Evolutionary conservation across 1,140 invertebrate genomes (phyloP).

Genomic region (Achatina immaculata): DNA sequence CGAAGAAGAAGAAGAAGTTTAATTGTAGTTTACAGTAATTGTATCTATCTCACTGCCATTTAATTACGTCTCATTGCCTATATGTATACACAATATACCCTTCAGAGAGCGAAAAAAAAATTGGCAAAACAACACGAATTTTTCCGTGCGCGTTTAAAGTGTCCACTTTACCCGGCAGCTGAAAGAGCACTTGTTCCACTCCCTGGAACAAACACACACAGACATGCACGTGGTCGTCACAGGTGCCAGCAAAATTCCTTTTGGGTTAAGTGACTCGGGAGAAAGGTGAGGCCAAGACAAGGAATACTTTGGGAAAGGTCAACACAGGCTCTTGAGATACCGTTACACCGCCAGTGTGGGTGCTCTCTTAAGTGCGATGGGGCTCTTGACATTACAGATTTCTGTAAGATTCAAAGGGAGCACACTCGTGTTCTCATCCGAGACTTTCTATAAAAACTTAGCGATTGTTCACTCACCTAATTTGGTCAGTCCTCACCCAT

Average conservation of each 20-base stretch:
- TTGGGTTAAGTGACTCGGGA: background rate
- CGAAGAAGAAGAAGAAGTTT: too few relatives aligned
- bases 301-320: background rate
- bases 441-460: too few relatives aligned
- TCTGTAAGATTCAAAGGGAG: too few relatives aligned
- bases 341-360: background rate
- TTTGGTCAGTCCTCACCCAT: slow-evolving; percentile 56
- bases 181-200: background rate
- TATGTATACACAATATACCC: too few relatives aligned
- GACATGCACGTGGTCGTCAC: background rate
- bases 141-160: too few relatives aligned
- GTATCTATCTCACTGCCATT: too few relatives aligned
- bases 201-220: background rate
- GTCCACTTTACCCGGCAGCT: background rate
- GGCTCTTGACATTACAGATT: background rate
- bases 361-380: background rate
- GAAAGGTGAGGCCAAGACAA: slow-evolving; percentile 8
- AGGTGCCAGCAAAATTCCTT: slow-evolving; percentile 18
- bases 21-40: too few relatives aligned
- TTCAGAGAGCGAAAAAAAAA: too few relatives aligned
- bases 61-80: too few relatives aligned
- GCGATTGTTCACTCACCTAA: slow-evolving; percentile 4
- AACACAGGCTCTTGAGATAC: background rate
- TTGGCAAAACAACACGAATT: too few relatives aligned
- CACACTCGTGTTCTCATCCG: too few relatives aligned